Evolutionary conservation across 92 coral and sea anemone genomes (phyloP).

Genomic region (Phymanthus crucifer): DNA sequence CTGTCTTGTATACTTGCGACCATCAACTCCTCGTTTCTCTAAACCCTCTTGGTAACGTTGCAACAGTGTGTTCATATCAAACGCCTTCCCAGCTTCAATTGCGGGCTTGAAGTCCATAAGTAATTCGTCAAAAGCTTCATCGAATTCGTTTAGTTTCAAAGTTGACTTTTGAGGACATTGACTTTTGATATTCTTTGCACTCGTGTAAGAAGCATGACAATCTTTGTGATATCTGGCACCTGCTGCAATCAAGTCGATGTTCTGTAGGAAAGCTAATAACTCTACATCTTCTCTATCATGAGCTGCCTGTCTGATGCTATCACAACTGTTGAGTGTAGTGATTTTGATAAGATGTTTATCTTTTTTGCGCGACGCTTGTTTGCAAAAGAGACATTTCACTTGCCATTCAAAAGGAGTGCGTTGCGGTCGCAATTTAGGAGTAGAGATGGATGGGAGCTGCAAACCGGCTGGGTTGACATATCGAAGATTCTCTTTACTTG

Average conservation of each 20-base stretch:
- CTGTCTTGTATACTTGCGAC: slow-evolving; percentile 37
- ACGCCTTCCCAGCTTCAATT: slow-evolving; percentile 32
- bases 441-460: too few relatives aligned
- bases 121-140: slow-evolving; percentile 29
- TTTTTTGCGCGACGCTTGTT: slow-evolving; percentile 19
- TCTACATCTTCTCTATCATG: slow-evolving; percentile 25
- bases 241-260: slow-evolving; percentile 22
- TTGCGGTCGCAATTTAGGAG: too few relatives aligned
- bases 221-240: background rate
- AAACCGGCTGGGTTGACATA: slow-evolving; percentile 18
- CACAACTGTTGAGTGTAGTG: slow-evolving; percentile 34
- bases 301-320: slow-evolving; percentile 32
- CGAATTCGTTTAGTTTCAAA: slow-evolving; percentile 3
- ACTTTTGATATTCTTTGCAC: slow-evolving; percentile 33
- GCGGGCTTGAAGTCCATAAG: slow-evolving; percentile 21
- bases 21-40: slow-evolving; percentile 18
- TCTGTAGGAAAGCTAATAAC: slow-evolving; percentile 16
- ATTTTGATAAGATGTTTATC: slow-evolving; percentile 35
- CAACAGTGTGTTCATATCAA: slow-evolving; percentile 37
- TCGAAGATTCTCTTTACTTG: slow-evolving; percentile 46
- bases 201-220: slow-evolving; percentile 17
- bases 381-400: slow-evolving; percentile 36
- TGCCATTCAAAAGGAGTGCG: slow-evolving; percentile 36
- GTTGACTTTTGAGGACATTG: slow-evolving; percentile 5
- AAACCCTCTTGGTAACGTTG: slow-evolving; percentile 11